Conservation (phyloP, 2,113 vertebrate genomes). For the Heterotilapia buettikoferi region DNA sequence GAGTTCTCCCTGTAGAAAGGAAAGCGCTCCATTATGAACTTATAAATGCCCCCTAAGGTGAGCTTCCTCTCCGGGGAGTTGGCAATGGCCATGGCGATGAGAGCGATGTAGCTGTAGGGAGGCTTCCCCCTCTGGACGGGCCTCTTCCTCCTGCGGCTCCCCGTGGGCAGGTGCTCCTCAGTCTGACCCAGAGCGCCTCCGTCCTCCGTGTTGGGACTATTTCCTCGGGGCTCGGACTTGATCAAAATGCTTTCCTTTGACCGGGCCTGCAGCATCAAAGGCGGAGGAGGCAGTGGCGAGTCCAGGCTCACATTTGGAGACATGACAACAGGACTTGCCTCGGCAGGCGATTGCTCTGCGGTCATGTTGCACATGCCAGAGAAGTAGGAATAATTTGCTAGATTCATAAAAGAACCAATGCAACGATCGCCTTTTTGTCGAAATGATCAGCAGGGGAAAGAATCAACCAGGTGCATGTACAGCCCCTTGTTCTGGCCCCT, state of each 20-base stretch:
- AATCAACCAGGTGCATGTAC: neutral
- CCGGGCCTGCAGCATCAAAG: conserved; percentile 60
- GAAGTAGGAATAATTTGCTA: conserved; percentile 76
- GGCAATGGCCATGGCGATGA: conserved; percentile 96
- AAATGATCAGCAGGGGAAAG: neutral
- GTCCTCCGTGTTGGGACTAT: conserved; percentile 59
- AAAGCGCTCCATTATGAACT: conserved; percentile 96
- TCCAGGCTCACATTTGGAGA: conserved; percentile 72
- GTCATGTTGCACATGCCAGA: conserved; percentile 80
- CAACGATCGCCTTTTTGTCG: neutral
- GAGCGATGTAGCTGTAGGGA: conserved; percentile 95
- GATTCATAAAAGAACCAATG: conserved; percentile 77
- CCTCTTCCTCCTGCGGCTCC: conserved; percentile 86
- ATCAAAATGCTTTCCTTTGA: conserved; percentile 66
- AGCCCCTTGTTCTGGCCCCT: neutral
- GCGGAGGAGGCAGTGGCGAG: conserved; percentile 61
- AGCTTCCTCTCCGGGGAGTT: conserved; percentile 93
- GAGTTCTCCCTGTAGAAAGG: conserved; percentile 96
- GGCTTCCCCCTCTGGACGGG: conserved; percentile 92
- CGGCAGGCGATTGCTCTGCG: conserved; percentile 71
- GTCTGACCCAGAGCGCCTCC: conserved; percentile 57
- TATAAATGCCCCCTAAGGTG: conserved; percentile 92
- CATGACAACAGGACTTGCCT: conserved; percentile 72
- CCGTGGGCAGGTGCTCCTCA: conserved; percentile 73
- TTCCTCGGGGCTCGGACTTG: conserved; percentile 74